phyloP scores from a whole-genome alignment of 2,113 vertebrate species.

The Phylloscopus trochilus region DNA sequence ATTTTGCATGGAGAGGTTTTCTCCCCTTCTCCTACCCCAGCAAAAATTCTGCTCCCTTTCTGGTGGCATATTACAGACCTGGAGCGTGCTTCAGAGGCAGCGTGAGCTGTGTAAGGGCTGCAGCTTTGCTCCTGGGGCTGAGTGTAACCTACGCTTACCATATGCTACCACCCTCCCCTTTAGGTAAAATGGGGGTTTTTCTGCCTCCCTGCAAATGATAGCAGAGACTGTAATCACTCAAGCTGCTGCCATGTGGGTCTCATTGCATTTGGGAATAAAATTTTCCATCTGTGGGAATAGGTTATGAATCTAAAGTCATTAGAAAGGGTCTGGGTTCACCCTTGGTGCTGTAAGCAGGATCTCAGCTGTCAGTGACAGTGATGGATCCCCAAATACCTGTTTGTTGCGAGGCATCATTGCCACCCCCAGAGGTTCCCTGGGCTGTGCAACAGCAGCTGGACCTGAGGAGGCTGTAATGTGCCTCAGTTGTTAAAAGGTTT shows the following conservation, averaged over 20 bases:
- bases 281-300: neutral
- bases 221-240: neutral
- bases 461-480: neutral
- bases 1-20: neutral
- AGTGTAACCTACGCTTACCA: neutral
- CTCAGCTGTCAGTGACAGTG: neutral
- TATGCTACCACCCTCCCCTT: neutral
- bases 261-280: neutral
- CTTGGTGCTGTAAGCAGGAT: neutral
- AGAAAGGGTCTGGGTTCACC: neutral
- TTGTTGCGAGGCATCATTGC: neutral
- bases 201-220: neutral
- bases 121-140: neutral
- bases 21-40: neutral
- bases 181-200: neutral
- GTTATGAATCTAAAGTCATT: neutral
- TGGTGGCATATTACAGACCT: accelerated
- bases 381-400: neutral
- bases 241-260: neutral
- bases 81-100: accelerated
- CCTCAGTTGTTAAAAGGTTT: neutral
- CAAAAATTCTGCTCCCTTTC: neutral
- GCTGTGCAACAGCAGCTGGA: neutral
- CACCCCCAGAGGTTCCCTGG: neutral
- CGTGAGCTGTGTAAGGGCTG: neutral